phyloP scores from a whole-genome alignment of 2,888 invertebrate species.

The Microctonus hyperodae region DNA sequence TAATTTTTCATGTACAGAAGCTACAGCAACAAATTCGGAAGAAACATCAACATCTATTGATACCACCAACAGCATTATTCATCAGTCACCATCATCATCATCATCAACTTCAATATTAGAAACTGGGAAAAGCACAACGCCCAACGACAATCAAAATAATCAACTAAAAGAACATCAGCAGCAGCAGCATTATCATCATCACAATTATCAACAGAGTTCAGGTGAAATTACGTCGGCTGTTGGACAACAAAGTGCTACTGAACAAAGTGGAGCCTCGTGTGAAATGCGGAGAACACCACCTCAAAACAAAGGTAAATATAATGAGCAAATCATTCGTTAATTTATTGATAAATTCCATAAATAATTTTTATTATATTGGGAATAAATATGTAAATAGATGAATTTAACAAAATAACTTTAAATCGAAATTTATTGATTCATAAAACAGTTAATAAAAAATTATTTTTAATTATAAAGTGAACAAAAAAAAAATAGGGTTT shows the following conservation, averaged over 20 bases:
- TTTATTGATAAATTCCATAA: not conserved
- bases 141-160: constrained; percentile 40
- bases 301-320: constrained; percentile 66
- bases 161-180: constrained; percentile 33
- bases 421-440: too few relatives aligned
- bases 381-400: too few relatives aligned
- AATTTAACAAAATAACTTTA: too few relatives aligned
- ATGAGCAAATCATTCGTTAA: not conserved
- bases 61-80: constrained; percentile 39
- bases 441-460: too few relatives aligned
- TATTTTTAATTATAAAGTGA: too few relatives aligned
- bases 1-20: constrained; percentile 38
- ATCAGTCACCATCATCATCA: constrained; percentile 36
- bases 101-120: constrained; percentile 46
- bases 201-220: constrained; percentile 43
- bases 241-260: constrained; percentile 45
- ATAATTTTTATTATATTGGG: too few relatives aligned
- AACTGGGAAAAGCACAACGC: constrained; percentile 38
- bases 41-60: constrained; percentile 44
- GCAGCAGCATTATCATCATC: constrained; percentile 42
- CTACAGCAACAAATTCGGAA: constrained; percentile 41
- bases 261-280: constrained; percentile 60
- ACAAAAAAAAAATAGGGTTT: not conserved
- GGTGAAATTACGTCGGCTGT: constrained; percentile 46
- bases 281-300: constrained; percentile 69